These are phyloP conservation scores for Rhinoraja longicauda DNA, from an alignment of 2,797 vertebrate species.

Conservation along the genomic window DNA sequence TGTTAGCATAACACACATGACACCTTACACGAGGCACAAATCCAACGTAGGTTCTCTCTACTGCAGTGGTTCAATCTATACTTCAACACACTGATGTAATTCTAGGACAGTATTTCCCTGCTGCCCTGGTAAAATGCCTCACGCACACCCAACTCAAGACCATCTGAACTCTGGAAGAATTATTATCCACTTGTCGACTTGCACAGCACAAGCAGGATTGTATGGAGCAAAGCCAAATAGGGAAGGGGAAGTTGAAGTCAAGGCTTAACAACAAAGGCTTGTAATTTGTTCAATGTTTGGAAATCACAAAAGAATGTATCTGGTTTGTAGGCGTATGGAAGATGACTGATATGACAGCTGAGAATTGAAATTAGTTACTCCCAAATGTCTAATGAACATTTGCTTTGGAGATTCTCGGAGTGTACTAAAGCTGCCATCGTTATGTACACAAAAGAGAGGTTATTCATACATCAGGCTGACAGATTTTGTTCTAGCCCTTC, in stretches of 20 bases:
- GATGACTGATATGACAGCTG: neutral
- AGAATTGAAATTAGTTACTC: constrained; percentile 7
- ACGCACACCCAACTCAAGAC: neutral
- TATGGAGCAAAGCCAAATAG: neutral
- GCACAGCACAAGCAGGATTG: neutral
- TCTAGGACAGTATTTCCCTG: neutral
- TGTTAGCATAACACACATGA: too few species aligned
- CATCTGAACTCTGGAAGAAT: neutral
- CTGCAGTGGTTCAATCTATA: too few species aligned
- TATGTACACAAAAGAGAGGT: constrained; percentile 24
- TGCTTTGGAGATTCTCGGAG: constrained; percentile 17
- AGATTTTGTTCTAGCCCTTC: constrained; percentile 22
- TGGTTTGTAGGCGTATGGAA: neutral
- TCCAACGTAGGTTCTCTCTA: too few species aligned
- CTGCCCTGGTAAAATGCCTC: neutral
- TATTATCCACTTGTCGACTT: neutral
- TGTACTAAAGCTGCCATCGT: constrained; percentile 5
- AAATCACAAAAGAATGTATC: neutral
- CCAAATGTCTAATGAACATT: constrained; percentile 1
- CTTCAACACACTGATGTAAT: too few species aligned
- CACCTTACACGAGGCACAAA: too few species aligned
- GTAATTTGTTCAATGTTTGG: neutral
- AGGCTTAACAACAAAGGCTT: neutral
- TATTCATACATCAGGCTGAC: constrained; percentile 32
- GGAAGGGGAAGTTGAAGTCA: neutral